phyloP scores from a whole-genome alignment of 2,888 invertebrate species.

The Drosophila limbata region DNA sequence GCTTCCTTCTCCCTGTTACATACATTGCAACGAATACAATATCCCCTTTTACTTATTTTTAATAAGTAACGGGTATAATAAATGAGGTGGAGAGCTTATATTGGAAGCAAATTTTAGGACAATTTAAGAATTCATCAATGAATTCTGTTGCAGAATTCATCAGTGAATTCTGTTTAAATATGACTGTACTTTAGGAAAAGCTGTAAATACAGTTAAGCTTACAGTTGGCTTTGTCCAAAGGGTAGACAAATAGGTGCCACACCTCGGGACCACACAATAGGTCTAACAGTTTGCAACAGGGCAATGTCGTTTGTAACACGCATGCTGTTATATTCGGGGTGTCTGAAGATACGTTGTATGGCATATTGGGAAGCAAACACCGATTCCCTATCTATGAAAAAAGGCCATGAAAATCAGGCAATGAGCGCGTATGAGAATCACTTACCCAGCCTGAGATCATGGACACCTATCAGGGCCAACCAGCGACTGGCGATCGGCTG shows the following conservation, averaged over 20 bases:
- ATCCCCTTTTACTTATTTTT: no score
- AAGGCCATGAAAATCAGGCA: rapidly evolving
- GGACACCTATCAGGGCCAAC: slow-evolving; percentile 86
- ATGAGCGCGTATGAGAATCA: not conserved
- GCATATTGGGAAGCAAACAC: slow-evolving; percentile 82
- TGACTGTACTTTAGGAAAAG: no score
- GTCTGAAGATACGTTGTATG: slow-evolving; percentile 79
- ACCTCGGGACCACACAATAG: slow-evolving; percentile 86
- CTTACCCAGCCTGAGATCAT: slow-evolving; percentile 85
- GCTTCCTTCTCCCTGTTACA: no score
- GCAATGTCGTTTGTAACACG: slow-evolving; percentile 86
- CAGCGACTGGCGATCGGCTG: slow-evolving; percentile 69
- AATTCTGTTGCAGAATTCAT: no score
- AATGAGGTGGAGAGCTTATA: no score
- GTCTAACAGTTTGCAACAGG: slow-evolving; percentile 84
- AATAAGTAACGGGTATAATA: no score
- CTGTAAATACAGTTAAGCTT: slow-evolving; percentile 2
- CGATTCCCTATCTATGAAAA: slow-evolving; percentile 64
- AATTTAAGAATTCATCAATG: no score
- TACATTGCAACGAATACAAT: no score
- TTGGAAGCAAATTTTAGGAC: no score
- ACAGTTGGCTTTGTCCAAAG: slow-evolving; percentile 83
- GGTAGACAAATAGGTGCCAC: slow-evolving; percentile 89
- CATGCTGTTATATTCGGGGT: slow-evolving; percentile 63
- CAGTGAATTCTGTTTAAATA: no score